These are phyloP conservation scores for Nasonia vitripennis DNA, from an alignment of 1,140 invertebrate species.

Conservation along the genomic window DNA sequence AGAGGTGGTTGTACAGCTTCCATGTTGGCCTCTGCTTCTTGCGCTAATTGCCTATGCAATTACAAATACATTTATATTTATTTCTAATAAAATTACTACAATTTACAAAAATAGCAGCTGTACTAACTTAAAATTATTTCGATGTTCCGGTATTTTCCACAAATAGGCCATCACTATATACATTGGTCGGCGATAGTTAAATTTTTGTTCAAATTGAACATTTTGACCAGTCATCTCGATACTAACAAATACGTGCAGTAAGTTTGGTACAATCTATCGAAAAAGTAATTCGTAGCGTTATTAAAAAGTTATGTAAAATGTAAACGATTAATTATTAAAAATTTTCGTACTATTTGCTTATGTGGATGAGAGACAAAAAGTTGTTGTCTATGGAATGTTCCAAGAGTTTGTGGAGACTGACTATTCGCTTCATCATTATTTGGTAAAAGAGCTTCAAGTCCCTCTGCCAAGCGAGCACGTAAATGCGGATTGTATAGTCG, in stretches of 20 bases:
- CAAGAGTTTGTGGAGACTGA: constrained; percentile 76
- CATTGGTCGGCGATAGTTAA: constrained; percentile 97
- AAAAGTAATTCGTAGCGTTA: constrained; percentile 19
- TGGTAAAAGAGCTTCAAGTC: constrained; percentile 88
- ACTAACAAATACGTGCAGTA: constrained; percentile 94
- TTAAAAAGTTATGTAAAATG: constrained; percentile 5
- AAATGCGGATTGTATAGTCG: constrained; percentile 95
- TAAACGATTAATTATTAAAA: constrained; percentile 20
- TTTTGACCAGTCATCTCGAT: constrained; percentile 98
- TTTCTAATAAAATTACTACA: background rate
- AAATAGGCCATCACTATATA: constrained; percentile 94
- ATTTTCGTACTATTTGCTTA: constrained; percentile 76
- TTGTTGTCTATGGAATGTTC: constrained; percentile 82
- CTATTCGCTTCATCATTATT: constrained; percentile 77
- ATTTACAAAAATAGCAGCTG: constrained; percentile 26
- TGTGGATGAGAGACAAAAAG: constrained; percentile 88
- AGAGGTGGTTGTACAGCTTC: constrained; percentile 92
- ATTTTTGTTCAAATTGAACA: constrained; percentile 97
- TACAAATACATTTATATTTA: constrained; percentile 19
- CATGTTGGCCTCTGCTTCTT: constrained; percentile 90
- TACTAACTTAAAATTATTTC: constrained; percentile 84
- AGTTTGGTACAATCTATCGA: constrained; percentile 80
- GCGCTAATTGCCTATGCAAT: constrained; percentile 77
- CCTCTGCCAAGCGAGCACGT: constrained; percentile 91
- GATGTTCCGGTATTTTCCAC: constrained; percentile 88